phyloP scores from a whole-genome alignment of 2,113 vertebrate species.

The Engraulis encrasicolus region DNA sequence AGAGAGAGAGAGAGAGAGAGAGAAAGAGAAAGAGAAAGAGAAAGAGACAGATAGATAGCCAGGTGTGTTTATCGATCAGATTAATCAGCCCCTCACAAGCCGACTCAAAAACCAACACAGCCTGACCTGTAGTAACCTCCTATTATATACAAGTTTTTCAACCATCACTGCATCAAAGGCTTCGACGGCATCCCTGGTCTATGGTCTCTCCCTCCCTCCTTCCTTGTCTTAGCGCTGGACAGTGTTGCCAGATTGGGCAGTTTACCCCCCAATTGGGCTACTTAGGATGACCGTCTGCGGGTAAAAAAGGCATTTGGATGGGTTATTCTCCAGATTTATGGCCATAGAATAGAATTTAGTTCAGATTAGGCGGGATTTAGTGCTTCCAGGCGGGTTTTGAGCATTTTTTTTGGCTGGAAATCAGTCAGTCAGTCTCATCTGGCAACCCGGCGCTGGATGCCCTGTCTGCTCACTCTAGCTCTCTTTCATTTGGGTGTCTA shows the following conservation, averaged over 20 bases:
- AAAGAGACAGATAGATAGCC: background rate
- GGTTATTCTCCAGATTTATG: too few species aligned
- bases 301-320: too few species aligned
- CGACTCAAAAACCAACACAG: background rate
- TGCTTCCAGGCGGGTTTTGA: too few species aligned
- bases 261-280: too few species aligned
- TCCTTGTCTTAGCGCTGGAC: background rate
- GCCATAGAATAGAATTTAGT: too few species aligned
- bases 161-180: constrained; percentile 12
- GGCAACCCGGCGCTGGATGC: too few species aligned
- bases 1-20: background rate
- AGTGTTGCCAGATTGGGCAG: too few species aligned
- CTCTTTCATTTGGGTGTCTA: background rate
- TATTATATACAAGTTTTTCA: constrained; percentile 10
- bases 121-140: constrained; percentile 1
- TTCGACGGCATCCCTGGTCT: background rate
- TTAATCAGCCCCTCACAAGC: background rate
- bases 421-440: too few species aligned
- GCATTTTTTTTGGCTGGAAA: too few species aligned
- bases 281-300: too few species aligned
- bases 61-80: constrained; percentile 19
- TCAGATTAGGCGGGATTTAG: too few species aligned
- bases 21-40: background rate
- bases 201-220: background rate
- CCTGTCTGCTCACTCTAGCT: background rate